phyloP scores from a whole-genome alignment of 2,888 invertebrate species.

The Caenorhabditis auriculariae region DNA sequence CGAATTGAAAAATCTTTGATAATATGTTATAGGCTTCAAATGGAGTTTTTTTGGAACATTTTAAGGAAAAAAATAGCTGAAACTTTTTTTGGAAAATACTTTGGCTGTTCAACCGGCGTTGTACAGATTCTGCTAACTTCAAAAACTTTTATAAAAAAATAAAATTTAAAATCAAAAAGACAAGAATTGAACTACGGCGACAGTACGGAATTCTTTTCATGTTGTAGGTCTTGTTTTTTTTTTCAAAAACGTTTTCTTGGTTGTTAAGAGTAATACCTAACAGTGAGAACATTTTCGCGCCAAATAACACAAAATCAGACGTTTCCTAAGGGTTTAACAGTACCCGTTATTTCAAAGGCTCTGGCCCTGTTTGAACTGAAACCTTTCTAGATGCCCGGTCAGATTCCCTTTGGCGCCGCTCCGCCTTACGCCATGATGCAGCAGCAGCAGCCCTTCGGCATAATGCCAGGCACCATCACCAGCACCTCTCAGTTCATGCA shows the following conservation, averaged over 20 bases:
- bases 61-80: too few species aligned
- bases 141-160: too few species aligned
- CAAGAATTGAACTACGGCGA: neutral
- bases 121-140: too few species aligned
- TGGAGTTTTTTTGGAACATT: too few species aligned
- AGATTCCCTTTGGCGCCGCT: constrained; percentile 9
- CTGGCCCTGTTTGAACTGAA: neutral
- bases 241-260: neutral
- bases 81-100: too few species aligned
- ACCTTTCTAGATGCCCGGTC: constrained; percentile 21
- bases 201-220: constrained; percentile 16
- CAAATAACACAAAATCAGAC: neutral
- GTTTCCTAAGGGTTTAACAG: neutral
- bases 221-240: constrained; percentile 11
- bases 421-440: constrained; percentile 20
- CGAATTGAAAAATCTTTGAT: too few species aligned
- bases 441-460: constrained; percentile 10
- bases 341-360: neutral
- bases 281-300: neutral
- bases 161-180: too few species aligned
- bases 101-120: too few species aligned
- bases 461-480: too few species aligned
- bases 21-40: too few species aligned
- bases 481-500: constrained; percentile 1
- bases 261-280: neutral